Percentiles rank a stretch among this genome's conserved stretches.
Evolutionary conservation across 2,888 invertebrate genomes (phyloP).

Genomic region (Emmelina monodactyla): DNA sequence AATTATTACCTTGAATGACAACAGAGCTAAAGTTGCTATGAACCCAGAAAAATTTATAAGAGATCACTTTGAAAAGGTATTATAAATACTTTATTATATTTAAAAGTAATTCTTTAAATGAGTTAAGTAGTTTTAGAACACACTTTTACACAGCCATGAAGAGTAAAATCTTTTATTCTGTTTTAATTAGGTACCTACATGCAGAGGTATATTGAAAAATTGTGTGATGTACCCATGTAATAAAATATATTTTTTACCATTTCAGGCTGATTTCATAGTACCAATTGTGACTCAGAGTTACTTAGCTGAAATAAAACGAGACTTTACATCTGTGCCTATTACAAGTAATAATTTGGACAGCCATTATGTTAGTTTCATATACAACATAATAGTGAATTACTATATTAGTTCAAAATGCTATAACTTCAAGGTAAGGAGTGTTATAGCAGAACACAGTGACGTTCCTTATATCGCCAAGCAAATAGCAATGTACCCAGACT

Average conservation of each 20-base stretch:
- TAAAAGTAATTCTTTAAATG: too few relatives aligned
- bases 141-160: too few relatives aligned
- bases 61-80: conserved; percentile 65
- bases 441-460: conserved; percentile 42
- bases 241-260: conserved; percentile 10
- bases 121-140: too few relatives aligned
- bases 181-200: too few relatives aligned
- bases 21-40: conserved; percentile 54
- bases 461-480: conserved; percentile 32
- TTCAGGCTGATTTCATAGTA: conserved; percentile 63
- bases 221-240: not conserved
- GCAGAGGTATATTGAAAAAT: too few relatives aligned
- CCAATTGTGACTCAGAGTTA: conserved; percentile 64
- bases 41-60: conserved; percentile 64
- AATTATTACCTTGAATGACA: conserved; percentile 52
- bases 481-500: conserved; percentile 49
- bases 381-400: conserved; percentile 49
- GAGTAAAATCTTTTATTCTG: too few relatives aligned
- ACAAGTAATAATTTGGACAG: conserved; percentile 52
- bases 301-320: conserved; percentile 46
- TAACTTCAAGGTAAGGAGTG: conserved; percentile 56
- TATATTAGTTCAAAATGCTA: conserved; percentile 54
- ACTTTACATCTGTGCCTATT: conserved; percentile 31
- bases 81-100: conserved; percentile 1
- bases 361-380: conserved; percentile 56